phyloP scores from a whole-genome alignment of 2,888 invertebrate genomes.

The Nomada ferruginata region DNA sequence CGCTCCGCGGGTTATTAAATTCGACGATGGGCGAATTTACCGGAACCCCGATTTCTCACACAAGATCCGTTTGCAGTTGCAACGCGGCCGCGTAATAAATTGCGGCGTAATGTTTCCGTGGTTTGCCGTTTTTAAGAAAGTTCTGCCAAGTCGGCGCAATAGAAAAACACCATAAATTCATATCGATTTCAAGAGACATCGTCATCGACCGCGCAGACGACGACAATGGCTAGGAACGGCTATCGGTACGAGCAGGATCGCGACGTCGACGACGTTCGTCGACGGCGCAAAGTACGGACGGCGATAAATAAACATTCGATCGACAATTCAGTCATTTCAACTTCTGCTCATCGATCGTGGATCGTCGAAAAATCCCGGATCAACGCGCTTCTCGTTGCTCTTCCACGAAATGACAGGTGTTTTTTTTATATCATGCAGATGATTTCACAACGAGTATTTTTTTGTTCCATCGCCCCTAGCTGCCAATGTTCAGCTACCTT shows the following conservation, averaged over 20 bases:
- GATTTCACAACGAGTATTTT: constrained; percentile 62
- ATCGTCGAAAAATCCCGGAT: constrained; percentile 59
- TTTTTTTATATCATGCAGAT: constrained; percentile 52
- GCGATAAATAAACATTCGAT: constrained; percentile 62
- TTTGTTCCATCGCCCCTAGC: not conserved
- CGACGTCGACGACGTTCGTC: constrained; percentile 28
- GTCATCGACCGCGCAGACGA: constrained; percentile 54
- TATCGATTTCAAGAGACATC: constrained; percentile 78
- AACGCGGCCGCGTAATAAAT: constrained; percentile 79
- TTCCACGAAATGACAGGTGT: constrained; percentile 62
- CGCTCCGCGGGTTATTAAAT: constrained; percentile 76
- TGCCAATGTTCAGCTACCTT: not conserved
- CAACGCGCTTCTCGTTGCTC: constrained; percentile 36
- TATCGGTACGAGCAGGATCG: constrained; percentile 28
- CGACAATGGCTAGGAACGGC: constrained; percentile 35
- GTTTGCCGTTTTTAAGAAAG: constrained; percentile 78
- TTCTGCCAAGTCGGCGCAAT: constrained; percentile 82
- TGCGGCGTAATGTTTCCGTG: constrained; percentile 78
- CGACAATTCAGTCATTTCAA: constrained; percentile 14
- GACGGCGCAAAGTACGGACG: constrained; percentile 40
- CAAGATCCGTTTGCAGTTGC: constrained; percentile 56
- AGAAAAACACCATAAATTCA: constrained; percentile 84
- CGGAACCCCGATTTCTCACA: constrained; percentile 69
- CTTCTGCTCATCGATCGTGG: constrained; percentile 29
- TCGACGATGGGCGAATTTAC: constrained; percentile 74